Conservation (phyloP, 2,888 invertebrate species). For the Malthinus flaveolus region DNA sequence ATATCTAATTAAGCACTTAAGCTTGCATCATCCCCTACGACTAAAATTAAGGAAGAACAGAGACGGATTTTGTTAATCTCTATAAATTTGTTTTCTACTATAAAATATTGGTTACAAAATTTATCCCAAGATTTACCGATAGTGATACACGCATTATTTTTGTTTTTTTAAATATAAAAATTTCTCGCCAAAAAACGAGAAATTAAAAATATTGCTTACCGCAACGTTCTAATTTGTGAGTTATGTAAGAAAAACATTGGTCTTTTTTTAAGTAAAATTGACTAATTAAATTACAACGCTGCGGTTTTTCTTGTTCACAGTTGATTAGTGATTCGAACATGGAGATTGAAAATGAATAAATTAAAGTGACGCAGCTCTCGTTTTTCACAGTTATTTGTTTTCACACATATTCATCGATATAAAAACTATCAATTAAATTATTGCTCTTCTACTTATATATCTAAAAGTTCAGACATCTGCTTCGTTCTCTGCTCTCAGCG, state of each 20-base stretch:
- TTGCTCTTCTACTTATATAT: too few species aligned
- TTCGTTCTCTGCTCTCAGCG: too few species aligned
- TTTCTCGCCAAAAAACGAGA: conserved; percentile 15
- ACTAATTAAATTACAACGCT: conserved; percentile 22
- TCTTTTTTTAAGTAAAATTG: conserved; percentile 16
- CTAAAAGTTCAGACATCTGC: too few species aligned
- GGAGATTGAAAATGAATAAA: conserved; percentile 15
- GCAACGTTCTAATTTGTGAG: conserved; percentile 16
- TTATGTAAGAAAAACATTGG: conserved; percentile 24
- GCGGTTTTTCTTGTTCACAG: conserved; percentile 21
- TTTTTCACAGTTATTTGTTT: background rate
- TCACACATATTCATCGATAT: background rate
- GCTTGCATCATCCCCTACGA: conserved; percentile 34
- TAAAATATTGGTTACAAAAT: conserved; percentile 4
- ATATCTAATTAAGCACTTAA: conserved; percentile 46
- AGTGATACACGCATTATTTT: conserved; percentile 13
- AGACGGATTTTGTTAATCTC: conserved; percentile 32
- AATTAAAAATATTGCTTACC: conserved; percentile 23
- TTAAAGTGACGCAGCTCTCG: too few species aligned
- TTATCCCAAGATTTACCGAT: conserved; percentile 13
- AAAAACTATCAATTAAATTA: too few species aligned
- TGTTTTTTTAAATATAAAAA: conserved; percentile 11
- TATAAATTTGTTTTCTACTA: conserved; percentile 2
- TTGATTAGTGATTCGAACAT: conserved; percentile 24
- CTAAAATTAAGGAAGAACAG: conserved; percentile 38